phyloP scores from a whole-genome alignment of 2,797 vertebrate species.

The Rhynchotus rufescens region DNA sequence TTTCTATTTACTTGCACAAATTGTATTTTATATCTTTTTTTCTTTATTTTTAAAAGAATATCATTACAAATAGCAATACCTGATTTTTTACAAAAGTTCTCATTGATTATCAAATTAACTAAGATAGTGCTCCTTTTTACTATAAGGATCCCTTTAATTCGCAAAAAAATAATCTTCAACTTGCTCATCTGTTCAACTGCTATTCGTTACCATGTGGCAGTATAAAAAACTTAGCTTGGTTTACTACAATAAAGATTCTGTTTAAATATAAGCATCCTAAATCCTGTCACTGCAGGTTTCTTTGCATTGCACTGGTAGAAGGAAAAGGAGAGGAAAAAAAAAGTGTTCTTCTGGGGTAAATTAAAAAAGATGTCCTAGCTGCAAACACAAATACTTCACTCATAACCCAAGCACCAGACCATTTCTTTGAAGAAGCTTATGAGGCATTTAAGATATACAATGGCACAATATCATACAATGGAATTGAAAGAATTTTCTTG shows the following conservation, averaged over 20 bases:
- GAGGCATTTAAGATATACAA: conserved; percentile 75
- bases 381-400: conserved; percentile 69
- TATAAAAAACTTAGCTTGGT: not conserved
- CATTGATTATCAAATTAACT: conserved; percentile 60
- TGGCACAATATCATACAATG: conserved; percentile 73
- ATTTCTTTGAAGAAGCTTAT: conserved; percentile 76
- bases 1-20: conserved; percentile 1
- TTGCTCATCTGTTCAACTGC: conserved; percentile 10
- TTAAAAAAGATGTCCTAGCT: conserved; percentile 29
- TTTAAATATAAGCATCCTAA: conserved; percentile 50
- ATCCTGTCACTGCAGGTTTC: conserved; percentile 15
- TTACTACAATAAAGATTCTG: conserved; percentile 24
- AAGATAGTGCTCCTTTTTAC: not conserved
- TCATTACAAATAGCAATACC: conserved; percentile 26
- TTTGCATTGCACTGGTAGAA: not conserved
- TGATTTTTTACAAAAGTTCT: conserved; percentile 9
- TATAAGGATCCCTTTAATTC: not conserved
- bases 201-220: conserved; percentile 17
- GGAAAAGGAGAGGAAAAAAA: not conserved
- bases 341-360: conserved; percentile 31
- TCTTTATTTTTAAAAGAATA: not conserved
- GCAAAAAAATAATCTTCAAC: not conserved
- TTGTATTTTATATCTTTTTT: not conserved
- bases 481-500: conserved; percentile 73
- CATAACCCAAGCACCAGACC: conserved; percentile 64